Evolutionary conservation across 2,797 vertebrate species (phyloP), one percentile per base, ranked within the genome.

Genomic region (Simalia tracyae): DNA sequence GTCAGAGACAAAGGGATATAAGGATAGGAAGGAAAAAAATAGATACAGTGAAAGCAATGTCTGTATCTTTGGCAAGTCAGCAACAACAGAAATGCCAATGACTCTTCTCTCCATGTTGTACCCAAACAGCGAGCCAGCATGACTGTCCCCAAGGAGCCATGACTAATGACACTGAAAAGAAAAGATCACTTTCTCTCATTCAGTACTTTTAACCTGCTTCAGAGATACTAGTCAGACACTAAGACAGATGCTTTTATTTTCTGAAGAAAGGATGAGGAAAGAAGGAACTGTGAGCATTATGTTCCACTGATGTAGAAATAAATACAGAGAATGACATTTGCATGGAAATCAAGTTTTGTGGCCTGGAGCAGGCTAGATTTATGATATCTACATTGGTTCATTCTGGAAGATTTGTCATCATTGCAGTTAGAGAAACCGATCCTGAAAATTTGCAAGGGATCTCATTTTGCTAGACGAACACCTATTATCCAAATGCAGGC

Each of bases 101-200:
- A 63, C 31, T 94, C 91, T 96, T 95, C 26, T 87, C 46, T 36
- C 91, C 89, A 93, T 90, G 85, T 61, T 72, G n/a, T n/a, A 72
- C 17, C 84, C 72, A 90, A 61, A 66, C 19, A 50, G 76, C 26
- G 66, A 15, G 90, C 42, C 36, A 90, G 81, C 92, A 91, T 57
- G 91, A 89, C 26, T 84, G 91, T 92, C 46, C 46, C 59, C 90
- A 46, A 90, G 84, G 14, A 91, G 87, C 86, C 22, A 22, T 36
- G n/a, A 90, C 56, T 92, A 92, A 96, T 92, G 90, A 10, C 42
- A 92, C 19, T 91, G 57, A 91, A 95, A 96, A 89, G n/a, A 31
- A 91, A 87, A 46, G 57, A 93, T 95, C 64, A 60, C 87, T 86
- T 94, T 91, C 81, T 72, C 92, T 84, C 17, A 86, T 46, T 92